A percentile compares a stretch with the other conserved stretches of the same genome.
Conservation (phyloP, 1,140 invertebrate species). For the Aphaenogaster rudis region DNA sequence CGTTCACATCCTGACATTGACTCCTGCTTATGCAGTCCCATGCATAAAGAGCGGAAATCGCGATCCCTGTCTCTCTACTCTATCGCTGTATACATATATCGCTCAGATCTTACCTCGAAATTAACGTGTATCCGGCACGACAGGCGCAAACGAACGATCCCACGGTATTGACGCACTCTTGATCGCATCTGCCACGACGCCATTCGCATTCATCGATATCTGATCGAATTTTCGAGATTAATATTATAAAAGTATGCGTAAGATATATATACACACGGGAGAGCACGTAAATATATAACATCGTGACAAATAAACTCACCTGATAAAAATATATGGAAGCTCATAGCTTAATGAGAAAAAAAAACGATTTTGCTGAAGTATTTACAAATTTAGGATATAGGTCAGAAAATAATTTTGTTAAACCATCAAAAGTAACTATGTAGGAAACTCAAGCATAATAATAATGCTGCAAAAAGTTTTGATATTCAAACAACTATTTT, state of each 20-base stretch:
- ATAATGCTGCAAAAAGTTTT: too few species aligned
- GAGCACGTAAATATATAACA: neutral
- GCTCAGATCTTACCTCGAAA: conserved; percentile 75
- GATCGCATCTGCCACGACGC: conserved; percentile 85
- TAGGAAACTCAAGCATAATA: too few species aligned
- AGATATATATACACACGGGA: neutral
- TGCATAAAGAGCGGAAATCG: conserved; percentile 1
- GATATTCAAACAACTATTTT: too few species aligned
- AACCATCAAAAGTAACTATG: too few species aligned
- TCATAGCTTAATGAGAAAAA: neutral
- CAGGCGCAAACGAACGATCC: conserved; percentile 85
- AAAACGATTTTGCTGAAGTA: too few species aligned
- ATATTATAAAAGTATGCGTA: neutral
- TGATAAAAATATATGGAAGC: neutral
- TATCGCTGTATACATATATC: neutral
- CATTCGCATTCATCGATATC: conserved; percentile 90
- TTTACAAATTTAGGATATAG: too few species aligned
- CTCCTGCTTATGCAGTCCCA: conserved; percentile 76
- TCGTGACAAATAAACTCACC: neutral
- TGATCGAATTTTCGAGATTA: conserved; percentile 74
- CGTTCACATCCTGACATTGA: conserved; percentile 83
- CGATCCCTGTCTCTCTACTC: neutral
- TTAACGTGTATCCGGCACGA: conserved; percentile 78
- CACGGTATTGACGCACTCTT: conserved; percentile 84
- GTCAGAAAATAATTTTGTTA: too few species aligned